phyloP scores from a whole-genome alignment of 2,888 invertebrate species.

The Pomacea canaliculata region DNA sequence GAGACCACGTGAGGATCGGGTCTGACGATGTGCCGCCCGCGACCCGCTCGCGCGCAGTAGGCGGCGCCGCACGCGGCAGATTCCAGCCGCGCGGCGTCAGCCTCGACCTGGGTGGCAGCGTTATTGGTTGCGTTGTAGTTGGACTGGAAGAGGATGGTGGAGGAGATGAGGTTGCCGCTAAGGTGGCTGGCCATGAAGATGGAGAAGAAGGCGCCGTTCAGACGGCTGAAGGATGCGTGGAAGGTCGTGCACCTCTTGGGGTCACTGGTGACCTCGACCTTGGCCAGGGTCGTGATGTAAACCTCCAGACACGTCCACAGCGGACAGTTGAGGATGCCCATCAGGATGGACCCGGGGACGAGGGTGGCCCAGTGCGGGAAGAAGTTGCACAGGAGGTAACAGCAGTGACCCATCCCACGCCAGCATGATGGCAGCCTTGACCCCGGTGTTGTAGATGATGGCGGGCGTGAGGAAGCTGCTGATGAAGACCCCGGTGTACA shows the following conservation, averaged over 20 bases:
- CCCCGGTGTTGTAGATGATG: conserved; percentile 15
- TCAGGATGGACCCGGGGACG: conserved; percentile 54
- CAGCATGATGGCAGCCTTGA: conserved; percentile 37
- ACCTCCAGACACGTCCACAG: conserved; percentile 62
- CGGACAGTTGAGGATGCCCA: conserved; percentile 56
- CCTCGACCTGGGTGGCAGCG: background rate
- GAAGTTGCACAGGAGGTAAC: conserved; percentile 55
- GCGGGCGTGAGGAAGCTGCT: conserved; percentile 15
- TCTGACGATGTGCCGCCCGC: background rate
- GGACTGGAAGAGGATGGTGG: conserved; percentile 48
- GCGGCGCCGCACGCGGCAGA: conserved; percentile 1
- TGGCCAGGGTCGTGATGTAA: conserved; percentile 54
- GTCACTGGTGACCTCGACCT: conserved; percentile 24
- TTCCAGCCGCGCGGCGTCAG: background rate
- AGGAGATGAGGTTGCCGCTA: conserved; percentile 60
- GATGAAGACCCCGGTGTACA: conserved; percentile 55
- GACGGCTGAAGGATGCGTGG: conserved; percentile 46
- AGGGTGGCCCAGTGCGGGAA: conserved; percentile 53
- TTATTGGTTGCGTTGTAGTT: conserved; percentile 15
- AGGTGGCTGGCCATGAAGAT: conserved; percentile 56
- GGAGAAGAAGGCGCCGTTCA: conserved; percentile 59
- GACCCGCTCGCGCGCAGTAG: conserved; percentile 1
- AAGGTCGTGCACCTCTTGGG: conserved; percentile 36
- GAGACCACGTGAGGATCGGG: conserved; percentile 6
- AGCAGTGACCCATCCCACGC: conserved; percentile 48